Evolutionary conservation across 2,888 invertebrate genomes (phyloP), one percentile per base, ranked within the genome.

Genomic region (Caenorhabditis sp.): DNA sequence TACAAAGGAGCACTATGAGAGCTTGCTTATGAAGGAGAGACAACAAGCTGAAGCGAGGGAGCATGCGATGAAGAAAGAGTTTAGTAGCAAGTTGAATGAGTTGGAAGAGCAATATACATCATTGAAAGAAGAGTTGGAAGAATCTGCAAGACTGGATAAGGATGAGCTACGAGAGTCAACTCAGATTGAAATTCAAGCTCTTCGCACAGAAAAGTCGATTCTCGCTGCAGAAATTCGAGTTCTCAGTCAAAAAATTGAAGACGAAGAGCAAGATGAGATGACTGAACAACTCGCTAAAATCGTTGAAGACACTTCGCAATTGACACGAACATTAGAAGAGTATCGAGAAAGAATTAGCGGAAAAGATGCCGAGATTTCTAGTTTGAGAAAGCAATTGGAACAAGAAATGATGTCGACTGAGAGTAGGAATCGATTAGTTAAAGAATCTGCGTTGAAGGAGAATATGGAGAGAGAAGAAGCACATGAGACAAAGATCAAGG

Each of bases 51-150:
- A 88, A 58, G 80, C 84, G 20, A 77, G 88, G 5, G 87, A 88
- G 56, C 81, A 82, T 62, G 76, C 81, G 0, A 82, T 88, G 78
- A 84, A 85, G 57, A 81, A 84, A 58, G 87, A 87, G 68, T 85
- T 87, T 67, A 82, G 81, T 25, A 77, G 76, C 52, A 87, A 87
- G 54, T 67, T 88, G 60, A 85, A 85, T 63, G 86, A 88, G 59
- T 63, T 87, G 14, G 87, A 87, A 64, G 85, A 86, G 63, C 85
- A 87, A 68, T 85, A 86, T 68, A 85, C 81, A 20, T 77, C 78
- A 26, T 70, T 87, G 50, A 81, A 85, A 57, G 86, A 87, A 27
- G 81, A 84, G 17, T 66, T 85, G 8, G 84, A 85, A 65, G 76
- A 80, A 38, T 72, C 78, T 10, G 82, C 82, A 21, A 61, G 78